A percentile compares a stretch with the other conserved stretches of the same genome.
Conservation (phyloP, 2,888 invertebrate species). For the Nomada lathburiana region DNA sequence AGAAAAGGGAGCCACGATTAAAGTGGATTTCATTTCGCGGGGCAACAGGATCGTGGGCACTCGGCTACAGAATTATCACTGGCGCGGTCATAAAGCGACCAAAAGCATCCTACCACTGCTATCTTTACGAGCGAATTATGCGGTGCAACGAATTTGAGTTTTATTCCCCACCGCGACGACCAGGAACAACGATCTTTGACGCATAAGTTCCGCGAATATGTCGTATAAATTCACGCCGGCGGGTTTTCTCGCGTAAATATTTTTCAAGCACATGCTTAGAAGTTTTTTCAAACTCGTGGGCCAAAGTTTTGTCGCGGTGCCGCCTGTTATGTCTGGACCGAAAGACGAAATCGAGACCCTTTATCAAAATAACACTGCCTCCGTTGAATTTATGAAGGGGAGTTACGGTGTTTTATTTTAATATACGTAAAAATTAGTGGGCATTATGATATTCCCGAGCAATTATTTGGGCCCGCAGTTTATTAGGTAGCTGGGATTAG, state of each 20-base stretch:
- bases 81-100: constrained; percentile 46
- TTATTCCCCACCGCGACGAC: constrained; percentile 35
- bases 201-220: constrained; percentile 51
- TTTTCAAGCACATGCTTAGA: constrained; percentile 28
- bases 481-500: no score
- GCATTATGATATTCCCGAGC: no score
- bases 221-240: constrained; percentile 50
- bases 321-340: background rate
- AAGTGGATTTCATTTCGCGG: constrained; percentile 29
- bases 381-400: background rate
- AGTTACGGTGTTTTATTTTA: no score
- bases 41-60: constrained; percentile 10
- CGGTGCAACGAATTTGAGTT: constrained; percentile 46
- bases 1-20: background rate
- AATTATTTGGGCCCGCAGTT: no score
- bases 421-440: no score
- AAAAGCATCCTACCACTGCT: constrained; percentile 44
- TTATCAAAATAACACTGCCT: background rate
- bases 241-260: constrained; percentile 19
- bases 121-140: constrained; percentile 69
- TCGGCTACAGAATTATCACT: constrained; percentile 49
- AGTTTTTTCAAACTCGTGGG: constrained; percentile 24
- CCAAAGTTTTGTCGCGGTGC: constrained; percentile 5
- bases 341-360: background rate
- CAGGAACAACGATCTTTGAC: constrained; percentile 51